Evolutionary conservation across 30 jellyfish, hydroid and myxozoan species (phyloP), one percentile per base, ranked within the genome.

Genomic region (Pelagia noctiluca): DNA sequence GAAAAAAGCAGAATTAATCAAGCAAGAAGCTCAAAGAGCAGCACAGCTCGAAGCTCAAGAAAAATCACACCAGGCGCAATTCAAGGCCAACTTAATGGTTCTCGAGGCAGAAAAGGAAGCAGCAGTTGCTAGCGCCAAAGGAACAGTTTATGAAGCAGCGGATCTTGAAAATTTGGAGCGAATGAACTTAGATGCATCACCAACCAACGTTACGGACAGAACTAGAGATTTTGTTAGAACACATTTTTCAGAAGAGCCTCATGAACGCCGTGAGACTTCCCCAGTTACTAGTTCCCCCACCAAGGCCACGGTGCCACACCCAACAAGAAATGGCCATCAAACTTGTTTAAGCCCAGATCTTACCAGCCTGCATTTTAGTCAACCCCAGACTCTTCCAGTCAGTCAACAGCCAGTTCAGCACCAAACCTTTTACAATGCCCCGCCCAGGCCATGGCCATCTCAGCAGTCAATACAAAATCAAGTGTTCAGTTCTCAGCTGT

Each of bases 41-140:
- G 76, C 76, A 35, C 76, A 63, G 76, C 36, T 63, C 23, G 46
- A 63, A 35, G 76, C 76, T 63, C 76, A 63, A 63, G 36, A 63
- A 35, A 22, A 32, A 32, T 8, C 32, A 25, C 42, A 22, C 76
- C 31, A 63, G 35, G 75, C 35, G 37, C 46, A 63, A 19, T 42
- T 42, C 16, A 5, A 42, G 57, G 57, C 57, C 57, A 42, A 42
- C 57, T 16, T 42, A 42, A 42, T 42, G 57, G 57, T 42, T 42
- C 81, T 68, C 33, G 33, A 68, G 36, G 81, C 81, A 35, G 81
- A 68, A 35, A 38, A 68, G 35, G 81, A 68, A 68, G 81, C 64
- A 68, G 81, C 81, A 68, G 36, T 29, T 10, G 81, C 81, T 38
- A 68, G 54, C 13, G 81, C 81, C 52, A 63, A 68, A 48, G 63